These are phyloP conservation scores for Danionella dracula DNA, from an alignment of 2,797 vertebrate species.

Conservation along the genomic window DNA sequence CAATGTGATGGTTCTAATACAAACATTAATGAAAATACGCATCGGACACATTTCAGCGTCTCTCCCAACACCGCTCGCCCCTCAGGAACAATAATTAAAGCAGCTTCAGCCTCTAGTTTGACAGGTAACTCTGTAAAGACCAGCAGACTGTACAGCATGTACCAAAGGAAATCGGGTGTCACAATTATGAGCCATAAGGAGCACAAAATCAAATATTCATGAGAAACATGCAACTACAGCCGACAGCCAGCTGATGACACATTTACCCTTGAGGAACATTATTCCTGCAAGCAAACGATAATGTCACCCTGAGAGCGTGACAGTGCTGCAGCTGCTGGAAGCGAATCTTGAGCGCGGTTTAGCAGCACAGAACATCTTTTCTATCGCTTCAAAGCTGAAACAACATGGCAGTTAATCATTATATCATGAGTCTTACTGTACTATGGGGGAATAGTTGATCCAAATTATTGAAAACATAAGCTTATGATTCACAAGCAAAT, in stretches of 20 bases:
- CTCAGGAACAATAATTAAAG: conserved; percentile 21
- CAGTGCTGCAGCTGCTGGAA: too few relatives aligned
- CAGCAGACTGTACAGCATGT: not conserved
- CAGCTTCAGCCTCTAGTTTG: conserved; percentile 5
- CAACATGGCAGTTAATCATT: too few relatives aligned
- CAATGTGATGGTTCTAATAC: too few relatives aligned
- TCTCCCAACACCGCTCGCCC: not conserved
- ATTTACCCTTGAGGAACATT: not conserved
- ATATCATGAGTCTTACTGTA: too few relatives aligned
- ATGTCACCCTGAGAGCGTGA: not conserved
- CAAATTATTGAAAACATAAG: too few relatives aligned
- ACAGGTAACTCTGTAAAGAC: conserved; percentile 11
- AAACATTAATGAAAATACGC: not conserved
- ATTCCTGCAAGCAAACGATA: not conserved
- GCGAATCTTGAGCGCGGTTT: too few relatives aligned
- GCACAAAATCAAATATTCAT: not conserved
- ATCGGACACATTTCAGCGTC: not conserved
- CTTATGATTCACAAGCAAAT: too few relatives aligned
- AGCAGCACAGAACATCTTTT: too few relatives aligned
- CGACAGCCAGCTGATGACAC: not conserved
- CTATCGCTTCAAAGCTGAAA: too few relatives aligned
- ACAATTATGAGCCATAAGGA: not conserved
- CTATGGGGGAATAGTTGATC: too few relatives aligned
- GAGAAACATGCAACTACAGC: not conserved
- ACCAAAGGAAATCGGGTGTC: not conserved